phyloP scores from a whole-genome alignment of 2,113 vertebrate species.

The Grallaria varia region DNA sequence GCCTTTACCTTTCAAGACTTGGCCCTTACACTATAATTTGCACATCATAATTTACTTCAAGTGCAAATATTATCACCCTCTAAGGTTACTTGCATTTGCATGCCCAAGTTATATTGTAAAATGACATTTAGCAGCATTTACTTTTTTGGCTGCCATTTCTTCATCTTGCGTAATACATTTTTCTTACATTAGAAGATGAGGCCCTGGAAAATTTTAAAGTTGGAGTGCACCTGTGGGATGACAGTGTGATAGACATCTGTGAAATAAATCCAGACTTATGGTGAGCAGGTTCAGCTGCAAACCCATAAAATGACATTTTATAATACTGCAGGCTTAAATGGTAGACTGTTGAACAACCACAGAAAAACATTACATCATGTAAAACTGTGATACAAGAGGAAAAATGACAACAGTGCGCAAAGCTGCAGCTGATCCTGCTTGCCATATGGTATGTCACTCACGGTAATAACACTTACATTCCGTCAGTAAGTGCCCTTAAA shows the following conservation, averaged over 20 bases:
- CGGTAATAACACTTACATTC: conserved; percentile 40
- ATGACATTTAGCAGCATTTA: conserved; percentile 58
- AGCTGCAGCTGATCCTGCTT: conserved; percentile 44
- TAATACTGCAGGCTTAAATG: conserved; percentile 3
- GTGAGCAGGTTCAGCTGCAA: conserved; percentile 13
- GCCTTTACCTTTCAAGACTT: background rate
- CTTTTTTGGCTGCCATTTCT: conserved; percentile 57
- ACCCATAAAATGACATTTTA: conserved; percentile 52
- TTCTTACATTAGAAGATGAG: conserved; percentile 52
- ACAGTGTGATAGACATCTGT: conserved; percentile 43
- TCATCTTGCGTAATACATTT: conserved; percentile 61
- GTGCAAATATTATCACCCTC: background rate
- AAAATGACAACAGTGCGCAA: conserved; percentile 36
- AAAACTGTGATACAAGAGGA: background rate
- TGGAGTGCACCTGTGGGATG: conserved; percentile 24
- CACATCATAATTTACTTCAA: background rate
- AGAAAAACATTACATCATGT: conserved; percentile 30
- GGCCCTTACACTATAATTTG: background rate
- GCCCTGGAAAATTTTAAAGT: conserved; percentile 11
- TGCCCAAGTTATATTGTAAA: conserved; percentile 29
- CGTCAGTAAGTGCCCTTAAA: conserved; percentile 54
- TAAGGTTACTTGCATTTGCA: conserved; percentile 33
- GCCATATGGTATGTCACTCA: conserved; percentile 45
- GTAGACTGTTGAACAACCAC: conserved; percentile 48
- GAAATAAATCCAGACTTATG: conserved; percentile 49